Evolutionary conservation across 1,140 invertebrate species (phyloP).

Genomic region (Arion vulgaris): DNA sequence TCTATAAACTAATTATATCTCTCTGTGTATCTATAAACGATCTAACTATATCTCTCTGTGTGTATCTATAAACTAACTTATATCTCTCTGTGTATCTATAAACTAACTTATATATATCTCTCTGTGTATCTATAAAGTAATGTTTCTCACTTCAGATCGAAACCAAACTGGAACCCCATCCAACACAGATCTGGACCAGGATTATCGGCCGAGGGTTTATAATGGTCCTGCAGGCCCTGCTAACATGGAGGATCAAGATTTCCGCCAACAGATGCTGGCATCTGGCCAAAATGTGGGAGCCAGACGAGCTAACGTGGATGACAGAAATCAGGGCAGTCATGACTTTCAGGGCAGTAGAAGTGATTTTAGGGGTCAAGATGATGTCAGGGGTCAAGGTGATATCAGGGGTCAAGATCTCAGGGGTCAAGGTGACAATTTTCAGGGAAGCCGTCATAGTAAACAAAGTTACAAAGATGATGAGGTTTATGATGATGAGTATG

Average conservation of each 20-base stretch:
- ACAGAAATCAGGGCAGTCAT: conserved; percentile 4
- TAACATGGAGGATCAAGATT: conserved; percentile 26
- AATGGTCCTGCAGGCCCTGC: conserved; percentile 24
- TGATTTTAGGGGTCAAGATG: neutral
- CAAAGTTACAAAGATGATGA: neutral
- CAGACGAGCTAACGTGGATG: conserved; percentile 27
- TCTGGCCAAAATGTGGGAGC: conserved; percentile 20
- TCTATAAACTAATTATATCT: too few species aligned
- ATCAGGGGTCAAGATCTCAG: neutral
- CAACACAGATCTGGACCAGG: conserved; percentile 33
- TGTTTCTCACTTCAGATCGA: neutral
- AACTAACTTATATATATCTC: too few species aligned
- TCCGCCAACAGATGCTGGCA: neutral
- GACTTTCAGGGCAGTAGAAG: neutral
- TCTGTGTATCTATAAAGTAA: too few species aligned
- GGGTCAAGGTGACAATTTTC: neutral
- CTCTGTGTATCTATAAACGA: too few species aligned
- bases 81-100: too few species aligned
- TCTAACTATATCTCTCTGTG: too few species aligned
- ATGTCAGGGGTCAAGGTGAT: neutral
- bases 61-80: too few species aligned
- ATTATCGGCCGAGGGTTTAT: conserved; percentile 12
- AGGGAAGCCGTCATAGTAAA: neutral
- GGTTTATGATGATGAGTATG: conserved; percentile 22
- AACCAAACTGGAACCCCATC: neutral